A percentile compares a stretch with the other conserved stretches of the same genome.
phyloP scores from a whole-genome alignment of 2,113 vertebrate genomes.

The Neogale vison region DNA sequence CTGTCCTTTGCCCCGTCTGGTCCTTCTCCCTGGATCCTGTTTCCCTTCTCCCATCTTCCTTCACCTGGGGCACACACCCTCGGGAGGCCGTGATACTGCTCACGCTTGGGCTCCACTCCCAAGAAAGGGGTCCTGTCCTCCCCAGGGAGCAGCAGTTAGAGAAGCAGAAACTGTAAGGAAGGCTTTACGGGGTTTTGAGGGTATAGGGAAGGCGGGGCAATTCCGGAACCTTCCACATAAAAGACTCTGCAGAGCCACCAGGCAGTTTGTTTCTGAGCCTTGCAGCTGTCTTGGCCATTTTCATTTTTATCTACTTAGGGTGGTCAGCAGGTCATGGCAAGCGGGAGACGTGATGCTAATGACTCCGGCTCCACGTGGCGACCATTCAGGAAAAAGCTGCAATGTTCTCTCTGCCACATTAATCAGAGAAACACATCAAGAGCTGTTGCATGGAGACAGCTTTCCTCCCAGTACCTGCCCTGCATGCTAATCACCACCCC shows the following conservation, averaged over 20 bases:
- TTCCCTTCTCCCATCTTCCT: too few species aligned
- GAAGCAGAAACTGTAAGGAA: not conserved
- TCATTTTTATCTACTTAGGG: constrained; percentile 79
- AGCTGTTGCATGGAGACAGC: constrained; percentile 75
- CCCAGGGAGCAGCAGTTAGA: not conserved
- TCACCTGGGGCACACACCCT: not conserved
- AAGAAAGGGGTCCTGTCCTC: not conserved
- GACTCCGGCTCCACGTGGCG: constrained; percentile 72
- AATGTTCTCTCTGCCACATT: constrained; percentile 78
- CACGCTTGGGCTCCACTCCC: not conserved
- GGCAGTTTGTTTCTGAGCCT: constrained; percentile 47
- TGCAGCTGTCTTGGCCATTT: constrained; percentile 71
- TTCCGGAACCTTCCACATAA: not conserved
- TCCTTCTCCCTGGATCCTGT: not conserved
- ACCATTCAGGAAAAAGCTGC: constrained; percentile 79
- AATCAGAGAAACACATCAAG: constrained; percentile 77
- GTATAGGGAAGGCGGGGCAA: not conserved
- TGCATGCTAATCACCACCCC: constrained; percentile 71
- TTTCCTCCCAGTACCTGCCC: constrained; percentile 68
- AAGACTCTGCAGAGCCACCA: constrained; percentile 1
- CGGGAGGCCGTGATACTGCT: not conserved
- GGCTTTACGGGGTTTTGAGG: not conserved
- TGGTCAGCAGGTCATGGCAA: constrained; percentile 72
- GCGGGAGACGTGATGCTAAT: constrained; percentile 64
- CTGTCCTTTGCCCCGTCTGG: accelerated